Conservation (phyloP, 2,888 invertebrate species). For the Lomographa bimaculata region DNA sequence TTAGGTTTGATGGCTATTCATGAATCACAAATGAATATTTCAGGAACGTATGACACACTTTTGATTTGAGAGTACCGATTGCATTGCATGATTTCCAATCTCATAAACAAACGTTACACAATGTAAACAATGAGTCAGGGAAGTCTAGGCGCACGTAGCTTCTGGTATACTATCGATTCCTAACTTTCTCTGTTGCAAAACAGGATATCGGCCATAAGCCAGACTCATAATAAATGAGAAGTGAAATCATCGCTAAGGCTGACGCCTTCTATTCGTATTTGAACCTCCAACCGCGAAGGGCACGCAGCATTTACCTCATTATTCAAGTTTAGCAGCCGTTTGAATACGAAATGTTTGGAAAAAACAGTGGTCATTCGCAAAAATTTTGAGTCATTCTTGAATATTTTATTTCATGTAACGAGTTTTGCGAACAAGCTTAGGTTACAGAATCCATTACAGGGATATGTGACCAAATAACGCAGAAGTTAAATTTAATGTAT, state of each 20-base stretch:
- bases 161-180: slow-evolving; percentile 37
- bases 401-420: slow-evolving; percentile 4
- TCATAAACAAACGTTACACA: slow-evolving; percentile 16
- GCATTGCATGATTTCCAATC: slow-evolving; percentile 13
- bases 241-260: slow-evolving; percentile 31
- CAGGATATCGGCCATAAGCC: slow-evolving; percentile 40
- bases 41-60: slow-evolving; percentile 12
- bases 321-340: slow-evolving; percentile 12
- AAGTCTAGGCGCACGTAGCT: slow-evolving; percentile 30
- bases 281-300: slow-evolving; percentile 9
- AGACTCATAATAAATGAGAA: slow-evolving; percentile 37
- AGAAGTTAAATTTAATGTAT: no score
- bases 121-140: slow-evolving; percentile 47
- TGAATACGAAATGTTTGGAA: slow-evolving; percentile 13
- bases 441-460: no score
- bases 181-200: slow-evolving; percentile 53
- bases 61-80: slow-evolving; percentile 11
- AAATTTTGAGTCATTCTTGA: slow-evolving; percentile 17
- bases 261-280: slow-evolving; percentile 23
- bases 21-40: slow-evolving; percentile 25
- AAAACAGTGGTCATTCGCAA: slow-evolving; percentile 15
- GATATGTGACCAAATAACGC: no score
- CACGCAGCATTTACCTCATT: slow-evolving; percentile 19
- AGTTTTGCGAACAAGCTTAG: neutral
- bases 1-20: slow-evolving; percentile 32